A percentile compares a stretch with the other conserved stretches of the same genome.
Conservation (phyloP, 1,140 invertebrate genomes). For the Aphelenchoides avenae region DNA sequence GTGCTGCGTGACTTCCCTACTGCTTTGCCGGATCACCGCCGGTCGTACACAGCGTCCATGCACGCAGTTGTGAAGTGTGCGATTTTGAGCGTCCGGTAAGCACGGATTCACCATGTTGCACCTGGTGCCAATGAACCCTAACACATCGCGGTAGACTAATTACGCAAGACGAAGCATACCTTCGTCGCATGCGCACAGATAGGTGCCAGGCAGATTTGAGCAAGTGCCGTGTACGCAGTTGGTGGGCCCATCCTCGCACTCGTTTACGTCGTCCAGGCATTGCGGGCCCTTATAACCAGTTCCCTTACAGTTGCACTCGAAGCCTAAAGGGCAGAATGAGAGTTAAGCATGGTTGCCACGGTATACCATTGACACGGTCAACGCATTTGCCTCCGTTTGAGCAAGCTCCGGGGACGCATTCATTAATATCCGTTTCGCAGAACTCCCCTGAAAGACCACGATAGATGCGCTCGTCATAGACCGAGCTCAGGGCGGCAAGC, state of each 20-base stretch:
- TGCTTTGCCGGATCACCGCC: conserved; percentile 18
- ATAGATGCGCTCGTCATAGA: conserved; percentile 8
- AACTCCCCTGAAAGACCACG: conserved; percentile 29
- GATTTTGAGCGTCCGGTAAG: conserved; percentile 33
- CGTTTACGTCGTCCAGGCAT: conserved; percentile 50
- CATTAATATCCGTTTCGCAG: conserved; percentile 56
- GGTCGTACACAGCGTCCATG: conserved; percentile 52
- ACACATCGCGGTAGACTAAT: not conserved
- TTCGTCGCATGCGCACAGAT: conserved; percentile 38
- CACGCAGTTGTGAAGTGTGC: conserved; percentile 52
- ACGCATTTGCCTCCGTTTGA: conserved; percentile 46
- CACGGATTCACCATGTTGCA: conserved; percentile 51
- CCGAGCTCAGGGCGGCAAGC: not conserved
- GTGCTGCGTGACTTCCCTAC: conserved; percentile 37
- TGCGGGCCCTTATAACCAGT: conserved; percentile 49
- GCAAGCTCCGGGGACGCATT: conserved; percentile 39
- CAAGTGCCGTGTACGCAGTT: conserved; percentile 48
- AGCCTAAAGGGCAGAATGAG: too few species aligned
- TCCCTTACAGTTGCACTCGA: conserved; percentile 50
- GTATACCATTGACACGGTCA: conserved; percentile 52
- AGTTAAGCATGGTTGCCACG: too few species aligned
- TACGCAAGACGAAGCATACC: not conserved
- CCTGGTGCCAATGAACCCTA: conserved; percentile 45
- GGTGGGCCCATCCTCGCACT: conserved; percentile 33
- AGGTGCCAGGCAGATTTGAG: conserved; percentile 44